phyloP scores from a whole-genome alignment of 2,888 invertebrate genomes.

The Drosophila testacea region DNA sequence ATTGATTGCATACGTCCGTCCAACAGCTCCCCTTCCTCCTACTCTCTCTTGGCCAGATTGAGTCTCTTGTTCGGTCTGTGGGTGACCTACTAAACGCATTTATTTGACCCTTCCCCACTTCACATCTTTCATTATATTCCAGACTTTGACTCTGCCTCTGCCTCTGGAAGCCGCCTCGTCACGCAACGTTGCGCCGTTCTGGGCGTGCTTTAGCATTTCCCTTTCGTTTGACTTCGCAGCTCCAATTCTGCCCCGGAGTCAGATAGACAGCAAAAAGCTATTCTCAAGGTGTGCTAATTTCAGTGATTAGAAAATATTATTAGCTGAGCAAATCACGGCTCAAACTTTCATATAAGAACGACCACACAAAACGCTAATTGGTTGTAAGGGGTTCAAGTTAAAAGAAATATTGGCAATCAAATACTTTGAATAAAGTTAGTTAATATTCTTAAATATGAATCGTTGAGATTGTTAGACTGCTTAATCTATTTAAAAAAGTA shows the following conservation, averaged over 20 bases:
- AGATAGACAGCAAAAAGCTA: not conserved
- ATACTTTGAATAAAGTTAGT: no score
- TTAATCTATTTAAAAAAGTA: no score
- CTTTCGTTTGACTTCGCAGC: slow-evolving; percentile 53
- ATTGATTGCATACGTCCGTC: slow-evolving; percentile 58
- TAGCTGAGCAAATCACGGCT: slow-evolving; percentile 17
- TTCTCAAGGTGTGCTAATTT: slow-evolving; percentile 60
- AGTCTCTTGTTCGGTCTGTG: slow-evolving; percentile 21
- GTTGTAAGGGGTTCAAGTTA: no score
- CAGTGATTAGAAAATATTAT: slow-evolving; percentile 46
- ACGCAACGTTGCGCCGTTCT: slow-evolving; percentile 67
- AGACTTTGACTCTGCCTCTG: slow-evolving; percentile 2
- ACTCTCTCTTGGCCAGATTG: not conserved
- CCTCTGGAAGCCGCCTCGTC: slow-evolving; percentile 38
- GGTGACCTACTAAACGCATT: slow-evolving; percentile 68
- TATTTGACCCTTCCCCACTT: slow-evolving; percentile 37
- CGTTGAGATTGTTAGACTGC: no score
- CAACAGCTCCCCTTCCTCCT: no score
- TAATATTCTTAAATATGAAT: no score
- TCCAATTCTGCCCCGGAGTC: not conserved
- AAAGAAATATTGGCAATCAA: no score
- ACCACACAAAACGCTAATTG: slow-evolving; percentile 20
- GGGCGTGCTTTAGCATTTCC: slow-evolving; percentile 72
- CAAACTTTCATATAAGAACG: slow-evolving; percentile 7
- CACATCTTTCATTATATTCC: slow-evolving; percentile 11